phyloP scores from a whole-genome alignment of 2,113 vertebrate genomes.

The Pleuronectes platessa region DNA sequence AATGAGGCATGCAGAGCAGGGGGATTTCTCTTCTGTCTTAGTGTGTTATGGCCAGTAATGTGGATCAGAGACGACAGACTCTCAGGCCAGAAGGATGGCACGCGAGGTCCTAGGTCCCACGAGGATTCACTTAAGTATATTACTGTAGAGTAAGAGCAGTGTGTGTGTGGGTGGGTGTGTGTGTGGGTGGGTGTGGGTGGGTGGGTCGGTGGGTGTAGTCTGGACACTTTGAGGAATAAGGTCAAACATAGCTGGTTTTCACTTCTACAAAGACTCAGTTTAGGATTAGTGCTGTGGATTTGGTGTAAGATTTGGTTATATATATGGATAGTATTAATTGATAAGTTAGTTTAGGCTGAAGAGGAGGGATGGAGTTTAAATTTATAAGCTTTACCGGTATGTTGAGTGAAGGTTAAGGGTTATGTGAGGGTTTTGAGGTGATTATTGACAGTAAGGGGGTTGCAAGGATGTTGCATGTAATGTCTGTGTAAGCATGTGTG shows the following conservation, averaged over 20 bases:
- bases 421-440: background rate
- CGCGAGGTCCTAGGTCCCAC: constrained; percentile 37
- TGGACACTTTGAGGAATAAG: constrained; percentile 4
- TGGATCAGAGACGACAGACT: constrained; percentile 44
- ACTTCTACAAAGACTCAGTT: background rate
- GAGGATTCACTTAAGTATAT: constrained; percentile 9
- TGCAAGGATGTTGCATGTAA: background rate
- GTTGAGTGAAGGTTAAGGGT: background rate
- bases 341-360: background rate
- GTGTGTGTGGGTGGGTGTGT: too few relatives aligned
- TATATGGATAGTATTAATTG: background rate
- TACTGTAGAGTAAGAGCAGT: background rate
- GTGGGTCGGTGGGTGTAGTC: too few relatives aligned
- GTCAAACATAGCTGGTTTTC: background rate
- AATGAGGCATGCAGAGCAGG: constrained; percentile 32
- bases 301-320: background rate
- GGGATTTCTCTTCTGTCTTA: constrained; percentile 57
- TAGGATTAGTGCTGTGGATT: background rate
- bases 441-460: background rate
- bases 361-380: background rate
- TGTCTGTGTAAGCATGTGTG: constrained; percentile 22
- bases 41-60: constrained; percentile 14
- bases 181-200: too few relatives aligned
- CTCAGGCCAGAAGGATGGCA: constrained; percentile 47
- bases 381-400: background rate